A percentile compares a stretch with the other conserved stretches of the same genome.
Evolutionary conservation across 2,888 invertebrate genomes (phyloP).

Genomic region (Lamproptera curius): DNA sequence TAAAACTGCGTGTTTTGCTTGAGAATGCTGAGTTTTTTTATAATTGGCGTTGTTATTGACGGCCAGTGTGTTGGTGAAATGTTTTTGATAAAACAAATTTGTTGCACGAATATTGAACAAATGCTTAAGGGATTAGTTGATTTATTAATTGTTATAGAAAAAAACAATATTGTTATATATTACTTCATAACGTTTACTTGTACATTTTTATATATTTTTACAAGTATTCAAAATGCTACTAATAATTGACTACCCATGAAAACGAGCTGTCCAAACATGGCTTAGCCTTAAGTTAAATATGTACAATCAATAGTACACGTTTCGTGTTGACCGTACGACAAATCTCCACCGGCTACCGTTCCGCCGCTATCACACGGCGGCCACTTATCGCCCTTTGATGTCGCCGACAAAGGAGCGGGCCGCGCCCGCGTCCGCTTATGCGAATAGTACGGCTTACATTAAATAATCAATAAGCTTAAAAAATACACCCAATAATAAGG

Average conservation of each 20-base stretch:
- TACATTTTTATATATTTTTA: too few species aligned
- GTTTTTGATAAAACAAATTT: too few species aligned
- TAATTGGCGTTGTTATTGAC: too few species aligned
- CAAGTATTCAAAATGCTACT: too few species aligned
- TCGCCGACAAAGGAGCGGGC: constrained; percentile 72
- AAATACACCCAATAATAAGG: neutral
- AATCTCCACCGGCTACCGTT: constrained; percentile 70
- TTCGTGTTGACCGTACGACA: constrained; percentile 68
- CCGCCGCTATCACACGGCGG: constrained; percentile 54
- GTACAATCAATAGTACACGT: constrained; percentile 38
- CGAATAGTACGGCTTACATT: constrained; percentile 37
- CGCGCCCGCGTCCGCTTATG: constrained; percentile 53
- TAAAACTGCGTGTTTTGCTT: too few species aligned
- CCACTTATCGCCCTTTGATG: constrained; percentile 64
- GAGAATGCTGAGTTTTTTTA: too few species aligned
- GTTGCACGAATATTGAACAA: too few species aligned
- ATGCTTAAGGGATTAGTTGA: too few species aligned
- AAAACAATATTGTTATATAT: too few species aligned
- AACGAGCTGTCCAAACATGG: constrained; percentile 5
- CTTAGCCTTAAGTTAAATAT: constrained; percentile 38
- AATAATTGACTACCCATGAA: neutral
- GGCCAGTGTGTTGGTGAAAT: too few species aligned
- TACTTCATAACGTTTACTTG: too few species aligned
- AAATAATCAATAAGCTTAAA: constrained; percentile 32
- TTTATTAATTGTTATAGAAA: too few species aligned